These are phyloP conservation scores for Hephaestus fuliginosus DNA, from an alignment of 2,797 vertebrate genomes.

Conservation along the genomic window DNA sequence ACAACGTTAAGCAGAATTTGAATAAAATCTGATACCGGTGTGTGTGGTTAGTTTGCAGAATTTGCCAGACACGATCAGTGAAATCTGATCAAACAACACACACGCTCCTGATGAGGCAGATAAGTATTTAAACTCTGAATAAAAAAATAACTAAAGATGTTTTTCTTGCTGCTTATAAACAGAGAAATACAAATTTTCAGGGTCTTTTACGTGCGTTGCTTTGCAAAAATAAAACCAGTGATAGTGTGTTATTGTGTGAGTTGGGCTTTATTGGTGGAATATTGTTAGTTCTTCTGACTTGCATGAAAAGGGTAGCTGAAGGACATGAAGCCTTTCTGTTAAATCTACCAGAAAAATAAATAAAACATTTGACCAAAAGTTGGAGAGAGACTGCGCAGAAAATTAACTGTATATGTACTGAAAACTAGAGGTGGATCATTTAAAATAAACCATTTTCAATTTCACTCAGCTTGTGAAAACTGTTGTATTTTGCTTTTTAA, in stretches of 20 bases:
- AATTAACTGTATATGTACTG: background rate
- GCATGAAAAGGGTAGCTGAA: background rate
- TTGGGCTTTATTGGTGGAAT: background rate
- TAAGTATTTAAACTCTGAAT: background rate
- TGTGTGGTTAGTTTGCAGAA: constrained; percentile 29
- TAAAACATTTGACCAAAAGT: background rate
- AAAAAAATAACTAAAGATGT: background rate
- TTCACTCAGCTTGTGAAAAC: background rate
- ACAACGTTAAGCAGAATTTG: background rate
- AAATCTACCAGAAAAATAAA: background rate
- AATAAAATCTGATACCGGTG: constrained; percentile 30
- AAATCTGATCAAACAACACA: constrained; percentile 51
- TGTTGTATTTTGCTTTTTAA: background rate
- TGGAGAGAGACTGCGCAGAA: background rate
- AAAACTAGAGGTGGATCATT: background rate
- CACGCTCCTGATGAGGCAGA: constrained; percentile 15
- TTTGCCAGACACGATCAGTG: background rate
- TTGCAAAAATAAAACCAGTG: background rate
- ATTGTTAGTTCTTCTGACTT: background rate
- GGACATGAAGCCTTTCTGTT: background rate
- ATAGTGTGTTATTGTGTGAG: background rate
- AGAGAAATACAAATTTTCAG: background rate
- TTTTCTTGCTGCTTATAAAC: background rate
- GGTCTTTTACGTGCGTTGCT: background rate
- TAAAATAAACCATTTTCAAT: background rate